Evolutionary conservation across 2,113 vertebrate species (phyloP).

Genomic region (Spea multiplicata): DNA sequence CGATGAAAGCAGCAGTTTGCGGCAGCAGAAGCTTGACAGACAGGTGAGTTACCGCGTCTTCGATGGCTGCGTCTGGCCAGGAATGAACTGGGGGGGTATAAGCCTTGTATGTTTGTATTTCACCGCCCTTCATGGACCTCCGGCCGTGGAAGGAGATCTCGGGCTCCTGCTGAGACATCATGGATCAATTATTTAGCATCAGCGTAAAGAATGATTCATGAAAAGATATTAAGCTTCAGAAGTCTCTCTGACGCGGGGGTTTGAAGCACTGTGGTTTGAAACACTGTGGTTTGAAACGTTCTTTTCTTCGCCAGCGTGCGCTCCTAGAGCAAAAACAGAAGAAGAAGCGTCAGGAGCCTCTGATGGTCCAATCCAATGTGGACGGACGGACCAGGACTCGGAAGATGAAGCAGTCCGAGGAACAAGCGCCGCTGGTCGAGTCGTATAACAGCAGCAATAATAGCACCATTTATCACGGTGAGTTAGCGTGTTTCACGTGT

Average conservation of each 20-base stretch:
- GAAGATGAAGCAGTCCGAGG: slow-evolving; percentile 86
- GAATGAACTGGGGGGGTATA: too few relatives aligned
- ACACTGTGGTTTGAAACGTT: too few relatives aligned
- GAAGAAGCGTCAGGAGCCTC: slow-evolving; percentile 95
- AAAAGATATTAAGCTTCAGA: neutral
- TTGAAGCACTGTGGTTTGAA: too few relatives aligned
- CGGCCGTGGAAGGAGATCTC: too few relatives aligned
- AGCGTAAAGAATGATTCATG: too few relatives aligned
- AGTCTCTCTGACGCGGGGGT: neutral
- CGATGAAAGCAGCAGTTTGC: slow-evolving; percentile 90
- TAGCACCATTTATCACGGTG: slow-evolving; percentile 93
- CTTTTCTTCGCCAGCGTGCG: slow-evolving; percentile 71
- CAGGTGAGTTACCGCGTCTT: slow-evolving; percentile 73
- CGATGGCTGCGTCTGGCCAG: neutral
- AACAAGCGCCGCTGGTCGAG: slow-evolving; percentile 94
- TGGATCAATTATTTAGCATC: too few relatives aligned
- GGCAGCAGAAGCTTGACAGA: slow-evolving; percentile 96
- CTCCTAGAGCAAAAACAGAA: slow-evolving; percentile 96
- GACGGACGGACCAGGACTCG: slow-evolving; percentile 84
- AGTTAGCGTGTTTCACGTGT: neutral
- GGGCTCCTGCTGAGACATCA: too few relatives aligned
- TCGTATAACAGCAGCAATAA: slow-evolving; percentile 95
- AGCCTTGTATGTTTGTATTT: too few relatives aligned
- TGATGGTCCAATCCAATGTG: slow-evolving; percentile 96
- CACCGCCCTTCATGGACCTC: too few relatives aligned